These are phyloP conservation scores for Andrena camellia DNA, from an alignment of 2,888 invertebrate species.

Conservation along the genomic window DNA sequence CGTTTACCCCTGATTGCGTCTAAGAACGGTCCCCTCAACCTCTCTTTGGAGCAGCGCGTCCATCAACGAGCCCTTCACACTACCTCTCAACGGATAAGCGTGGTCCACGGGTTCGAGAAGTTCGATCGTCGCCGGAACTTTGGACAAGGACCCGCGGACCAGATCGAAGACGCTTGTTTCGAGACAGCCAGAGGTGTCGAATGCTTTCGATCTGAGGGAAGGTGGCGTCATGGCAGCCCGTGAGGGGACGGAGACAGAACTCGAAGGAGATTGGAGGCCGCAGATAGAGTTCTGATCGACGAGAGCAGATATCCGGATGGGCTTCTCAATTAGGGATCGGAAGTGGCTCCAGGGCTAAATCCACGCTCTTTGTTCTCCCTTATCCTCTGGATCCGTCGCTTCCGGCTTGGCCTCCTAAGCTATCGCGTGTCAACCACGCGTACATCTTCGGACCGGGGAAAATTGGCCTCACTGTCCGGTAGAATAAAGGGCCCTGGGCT, in stretches of 20 bases:
- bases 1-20: background rate
- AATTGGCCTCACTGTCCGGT: conserved; percentile 54
- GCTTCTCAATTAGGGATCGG: conserved; percentile 74
- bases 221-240: background rate
- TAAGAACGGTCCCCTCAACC: background rate
- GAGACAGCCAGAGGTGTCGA: conserved; percentile 44
- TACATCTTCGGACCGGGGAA: conserved; percentile 48
- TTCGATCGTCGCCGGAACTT: conserved; percentile 43
- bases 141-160: conserved; percentile 44
- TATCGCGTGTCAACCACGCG: conserved; percentile 65
- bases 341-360: conserved; percentile 70
- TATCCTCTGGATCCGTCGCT: conserved; percentile 51
- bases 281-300: conserved; percentile 59
- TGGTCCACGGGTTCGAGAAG: conserved; percentile 24
- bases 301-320: conserved; percentile 66
- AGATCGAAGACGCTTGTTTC: conserved; percentile 29
- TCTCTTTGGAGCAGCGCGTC: conserved; percentile 5
- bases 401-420: conserved; percentile 51
- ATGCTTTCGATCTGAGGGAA: background rate
- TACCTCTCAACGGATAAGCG: conserved; percentile 45
- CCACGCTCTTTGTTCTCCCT: conserved; percentile 68
- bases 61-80: conserved; percentile 33
- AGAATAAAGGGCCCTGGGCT: conserved; percentile 66
- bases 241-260: background rate
- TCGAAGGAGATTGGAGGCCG: conserved; percentile 16